Conservation (phyloP, 2,797 vertebrate species). For the Liparis tanakae region DNA sequence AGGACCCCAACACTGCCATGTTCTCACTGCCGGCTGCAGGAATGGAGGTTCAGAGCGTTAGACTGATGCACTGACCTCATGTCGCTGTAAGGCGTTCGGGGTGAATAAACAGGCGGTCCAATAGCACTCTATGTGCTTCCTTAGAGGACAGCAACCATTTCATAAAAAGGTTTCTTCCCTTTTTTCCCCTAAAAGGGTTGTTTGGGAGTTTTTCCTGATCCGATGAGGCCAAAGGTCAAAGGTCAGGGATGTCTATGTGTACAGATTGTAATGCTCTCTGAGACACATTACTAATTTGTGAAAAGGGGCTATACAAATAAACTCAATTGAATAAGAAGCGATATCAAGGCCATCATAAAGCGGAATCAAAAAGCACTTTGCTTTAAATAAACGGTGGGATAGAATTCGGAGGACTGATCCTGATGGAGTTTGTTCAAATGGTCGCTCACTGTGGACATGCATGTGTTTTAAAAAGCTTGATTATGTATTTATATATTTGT, state of each 20-base stretch:
- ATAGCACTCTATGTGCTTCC: background rate
- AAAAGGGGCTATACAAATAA: too few relatives aligned
- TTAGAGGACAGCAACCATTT: background rate
- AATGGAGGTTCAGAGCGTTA: slow-evolving; percentile 1
- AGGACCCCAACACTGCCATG: background rate
- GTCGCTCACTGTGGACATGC: background rate
- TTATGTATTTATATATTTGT: background rate
- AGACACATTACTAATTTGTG: too few relatives aligned
- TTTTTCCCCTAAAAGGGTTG: too few relatives aligned
- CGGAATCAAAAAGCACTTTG: background rate
- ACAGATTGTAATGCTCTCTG: too few relatives aligned
- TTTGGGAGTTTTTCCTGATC: too few relatives aligned
- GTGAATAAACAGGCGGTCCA: background rate
- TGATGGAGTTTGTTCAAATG: background rate
- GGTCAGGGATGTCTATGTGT: too few relatives aligned
- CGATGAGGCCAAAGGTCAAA: too few relatives aligned
- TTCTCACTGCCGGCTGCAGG: background rate
- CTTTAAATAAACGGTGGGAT: background rate
- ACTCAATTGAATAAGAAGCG: too few relatives aligned
- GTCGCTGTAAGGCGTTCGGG: background rate
- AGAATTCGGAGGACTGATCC: background rate
- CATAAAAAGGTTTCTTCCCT: background rate
- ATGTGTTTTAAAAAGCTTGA: background rate
- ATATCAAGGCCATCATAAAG: too few relatives aligned
- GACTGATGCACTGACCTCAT: background rate